Evolutionary conservation across 2,113 vertebrate genomes (phyloP), one percentile per base, ranked within the genome.

Genomic region (Corythoichthys intestinalis): DNA sequence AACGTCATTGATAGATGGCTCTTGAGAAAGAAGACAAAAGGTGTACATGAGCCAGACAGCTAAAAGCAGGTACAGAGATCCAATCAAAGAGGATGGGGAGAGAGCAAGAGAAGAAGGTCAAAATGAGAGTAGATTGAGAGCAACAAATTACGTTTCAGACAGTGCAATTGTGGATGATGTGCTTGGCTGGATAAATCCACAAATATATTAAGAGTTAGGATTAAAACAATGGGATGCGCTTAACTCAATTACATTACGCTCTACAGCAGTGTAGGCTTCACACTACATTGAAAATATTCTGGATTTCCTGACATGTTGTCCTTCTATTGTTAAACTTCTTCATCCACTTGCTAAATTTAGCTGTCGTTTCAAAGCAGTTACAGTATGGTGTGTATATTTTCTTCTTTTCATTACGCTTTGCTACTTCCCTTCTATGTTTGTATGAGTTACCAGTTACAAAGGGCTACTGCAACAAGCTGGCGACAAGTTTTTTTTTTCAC

Each of bases 1-100:
- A 74, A 80, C 65, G 77, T 67, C 61, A 66, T 65, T 82, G 77
- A 83, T 67, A 78, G 65, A 81, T 61, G 56, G 79, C 73, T 82
- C 80, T 84, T 79, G 60, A 61, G 70, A 72, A 68, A 83, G 66
- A 41, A 41, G 50, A 67, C 75, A 65, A 75, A 53, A 35, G n/a
- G 44, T 71, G 62, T 80, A 82, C 85, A 73, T 70, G 83, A 79
- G 76, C 76, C 66, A 70, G 70, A 60, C 56, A 68, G 75, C 72
- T 85, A 87, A 20, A 67, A 74, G 54, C 46, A 69, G 63, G 53
- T 53, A 69, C 34, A 64, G 11, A 34, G 68, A 58, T 9, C 58
- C 39, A 61, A 1, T 4, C 6, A 72, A 1, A 56, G 44, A 71
- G 35, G 35, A 70, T 34, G 49, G 34, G 6, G 38, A 65, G 37